phyloP scores from a whole-genome alignment of 1,140 invertebrate species.

The Ditylenchus dipsaci region DNA sequence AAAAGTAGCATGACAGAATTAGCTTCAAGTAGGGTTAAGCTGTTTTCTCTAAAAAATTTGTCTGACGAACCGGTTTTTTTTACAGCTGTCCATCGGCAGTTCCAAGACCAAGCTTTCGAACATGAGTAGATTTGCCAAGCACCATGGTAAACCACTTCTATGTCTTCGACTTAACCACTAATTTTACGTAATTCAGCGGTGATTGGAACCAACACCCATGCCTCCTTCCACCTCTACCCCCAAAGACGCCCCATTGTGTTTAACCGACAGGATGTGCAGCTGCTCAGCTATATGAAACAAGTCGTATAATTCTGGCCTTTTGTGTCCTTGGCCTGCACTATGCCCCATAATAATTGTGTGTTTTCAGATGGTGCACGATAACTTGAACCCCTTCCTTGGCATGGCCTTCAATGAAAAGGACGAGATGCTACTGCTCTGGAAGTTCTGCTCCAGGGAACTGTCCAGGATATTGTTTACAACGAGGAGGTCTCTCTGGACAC shows the following conservation, averaged over 20 bases:
- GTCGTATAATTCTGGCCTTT: background rate
- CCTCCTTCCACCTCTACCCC: slow-evolving; percentile 54
- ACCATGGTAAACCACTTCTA: slow-evolving; percentile 26
- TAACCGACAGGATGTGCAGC: slow-evolving; percentile 43
- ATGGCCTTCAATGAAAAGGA: slow-evolving; percentile 57
- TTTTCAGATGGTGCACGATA: slow-evolving; percentile 48
- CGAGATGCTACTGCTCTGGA: slow-evolving; percentile 54
- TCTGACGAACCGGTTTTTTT: slow-evolving; percentile 1
- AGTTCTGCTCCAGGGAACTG: slow-evolving; percentile 55
- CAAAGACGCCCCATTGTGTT: slow-evolving; percentile 52
- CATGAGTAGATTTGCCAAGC: slow-evolving; percentile 53
- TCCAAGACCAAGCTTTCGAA: slow-evolving; percentile 55
- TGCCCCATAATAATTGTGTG: slow-evolving; percentile 12
- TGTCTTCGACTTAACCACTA: too few relatives aligned
- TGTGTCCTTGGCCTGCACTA: slow-evolving; percentile 24
- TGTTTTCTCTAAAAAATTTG: background rate
- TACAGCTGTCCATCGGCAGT: slow-evolving; percentile 54
- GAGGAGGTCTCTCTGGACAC: slow-evolving; percentile 48
- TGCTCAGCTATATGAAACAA: slow-evolving; percentile 39
- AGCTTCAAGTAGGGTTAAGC: too few relatives aligned
- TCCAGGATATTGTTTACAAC: slow-evolving; percentile 57
- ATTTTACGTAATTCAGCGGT: slow-evolving; percentile 26
- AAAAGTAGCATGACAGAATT: too few relatives aligned
- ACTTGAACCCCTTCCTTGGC: slow-evolving; percentile 56
- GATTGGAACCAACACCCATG: slow-evolving; percentile 56